phyloP scores from a whole-genome alignment of 2,113 vertebrate species.

The Neopipo cinnamomea region DNA sequence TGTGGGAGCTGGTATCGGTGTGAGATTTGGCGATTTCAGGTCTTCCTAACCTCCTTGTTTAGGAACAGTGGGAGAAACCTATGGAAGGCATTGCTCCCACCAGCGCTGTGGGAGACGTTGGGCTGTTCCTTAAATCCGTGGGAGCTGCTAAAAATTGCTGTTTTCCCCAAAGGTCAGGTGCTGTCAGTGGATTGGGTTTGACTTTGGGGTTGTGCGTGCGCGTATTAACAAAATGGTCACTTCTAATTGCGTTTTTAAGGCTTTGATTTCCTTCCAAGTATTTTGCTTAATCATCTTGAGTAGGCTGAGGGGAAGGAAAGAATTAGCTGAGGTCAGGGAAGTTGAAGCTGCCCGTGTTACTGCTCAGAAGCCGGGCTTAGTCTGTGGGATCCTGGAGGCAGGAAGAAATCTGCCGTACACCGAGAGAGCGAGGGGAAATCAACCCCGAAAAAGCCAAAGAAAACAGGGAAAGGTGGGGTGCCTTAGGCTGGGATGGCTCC shows the following conservation, averaged over 20 bases:
- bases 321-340: constrained; percentile 66
- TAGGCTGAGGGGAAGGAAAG: constrained; percentile 58
- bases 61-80: not conserved
- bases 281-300: constrained; percentile 67
- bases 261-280: constrained; percentile 65
- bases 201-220: not conserved
- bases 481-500: not conserved
- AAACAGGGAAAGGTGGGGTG: not conserved
- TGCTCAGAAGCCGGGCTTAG: not conserved
- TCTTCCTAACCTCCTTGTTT: not conserved
- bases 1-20: rapidly evolving
- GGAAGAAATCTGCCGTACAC: not conserved
- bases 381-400: not conserved
- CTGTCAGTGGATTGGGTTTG: not conserved
- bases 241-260: constrained; percentile 46
- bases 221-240: constrained; percentile 36
- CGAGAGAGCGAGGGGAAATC: not conserved
- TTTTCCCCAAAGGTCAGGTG: not conserved
- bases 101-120: rapidly evolving
- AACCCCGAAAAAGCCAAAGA: not conserved
- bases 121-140: not conserved
- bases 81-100: not conserved
- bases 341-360: constrained; percentile 17
- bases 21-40: not conserved
- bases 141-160: not conserved